phyloP scores from a whole-genome alignment of 2,888 invertebrate genomes.

The Hirtodrosophila trivittata region DNA sequence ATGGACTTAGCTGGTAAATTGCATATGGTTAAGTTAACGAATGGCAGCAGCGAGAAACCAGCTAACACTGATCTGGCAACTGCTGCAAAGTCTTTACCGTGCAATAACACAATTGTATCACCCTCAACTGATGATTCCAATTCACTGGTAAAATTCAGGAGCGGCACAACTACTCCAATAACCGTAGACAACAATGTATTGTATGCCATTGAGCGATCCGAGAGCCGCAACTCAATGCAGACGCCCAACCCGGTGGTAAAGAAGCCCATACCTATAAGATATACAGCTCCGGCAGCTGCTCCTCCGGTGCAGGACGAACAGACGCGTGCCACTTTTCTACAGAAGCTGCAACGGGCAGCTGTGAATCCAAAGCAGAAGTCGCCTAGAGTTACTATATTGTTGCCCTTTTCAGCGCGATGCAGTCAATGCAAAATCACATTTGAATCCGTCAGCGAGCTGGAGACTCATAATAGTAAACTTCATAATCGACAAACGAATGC shows the following conservation, averaged over 20 bases:
- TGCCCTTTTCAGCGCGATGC: constrained; percentile 80
- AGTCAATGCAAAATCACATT: constrained; percentile 80
- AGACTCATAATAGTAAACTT: constrained; percentile 79
- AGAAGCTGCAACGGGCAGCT: constrained; percentile 75
- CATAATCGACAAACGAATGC: constrained; percentile 68
- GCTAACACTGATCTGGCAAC: constrained; percentile 15
- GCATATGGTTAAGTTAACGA: constrained; percentile 58
- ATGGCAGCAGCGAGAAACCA: constrained; percentile 38
- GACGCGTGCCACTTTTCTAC: constrained; percentile 66
- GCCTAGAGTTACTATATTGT: constrained; percentile 25
- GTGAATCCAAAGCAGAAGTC: not conserved
- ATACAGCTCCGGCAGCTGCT: constrained; percentile 10
- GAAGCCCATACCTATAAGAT: constrained; percentile 75
- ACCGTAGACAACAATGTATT: constrained; percentile 75
- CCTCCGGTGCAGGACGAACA: constrained; percentile 41
- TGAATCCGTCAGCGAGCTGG: constrained; percentile 77
- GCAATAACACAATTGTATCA: constrained; percentile 12
- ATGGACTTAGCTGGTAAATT: constrained; percentile 76
- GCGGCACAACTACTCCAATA: constrained; percentile 67
- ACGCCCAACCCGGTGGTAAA: constrained; percentile 43
- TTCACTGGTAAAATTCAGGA: constrained; percentile 20
- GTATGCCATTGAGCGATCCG: constrained; percentile 79
- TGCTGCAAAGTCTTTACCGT: not conserved
- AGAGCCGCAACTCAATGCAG: constrained; percentile 67
- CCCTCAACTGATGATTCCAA: constrained; percentile 6